phyloP scores from a whole-genome alignment of 2,113 vertebrate species.

The Alces alces region DNA sequence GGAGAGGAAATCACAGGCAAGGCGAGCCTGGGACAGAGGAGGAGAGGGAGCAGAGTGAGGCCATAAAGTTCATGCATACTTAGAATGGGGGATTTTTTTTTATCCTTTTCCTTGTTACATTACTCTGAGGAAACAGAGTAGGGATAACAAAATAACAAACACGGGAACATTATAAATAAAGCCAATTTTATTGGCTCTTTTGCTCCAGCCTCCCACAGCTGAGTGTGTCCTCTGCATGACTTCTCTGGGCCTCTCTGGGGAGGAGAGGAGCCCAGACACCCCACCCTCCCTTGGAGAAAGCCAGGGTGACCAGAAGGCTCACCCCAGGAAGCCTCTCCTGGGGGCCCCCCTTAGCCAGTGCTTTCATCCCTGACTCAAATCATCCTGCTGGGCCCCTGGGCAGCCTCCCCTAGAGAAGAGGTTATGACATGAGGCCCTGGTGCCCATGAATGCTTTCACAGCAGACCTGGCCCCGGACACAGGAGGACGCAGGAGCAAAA shows the following conservation, averaged over 20 bases:
- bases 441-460: neutral
- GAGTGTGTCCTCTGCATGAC: neutral
- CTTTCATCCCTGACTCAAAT: no score
- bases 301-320: neutral
- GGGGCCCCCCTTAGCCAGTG: neutral
- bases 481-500: neutral
- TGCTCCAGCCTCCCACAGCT: neutral
- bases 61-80: neutral
- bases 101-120: neutral
- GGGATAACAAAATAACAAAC: neutral
- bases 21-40: neutral
- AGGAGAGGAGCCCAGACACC: neutral
- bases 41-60: neutral
- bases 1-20: neutral
- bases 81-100: neutral
- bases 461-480: neutral
- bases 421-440: neutral
- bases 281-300: neutral
- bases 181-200: neutral
- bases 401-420: neutral
- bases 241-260: neutral
- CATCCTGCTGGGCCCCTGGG: neutral
- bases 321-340: accelerated
- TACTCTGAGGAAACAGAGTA: neutral
- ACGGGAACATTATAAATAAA: neutral